These are phyloP conservation scores for Etia nguti DNA, from an alignment of 2,113 vertebrate genomes.

Conservation along the genomic window DNA sequence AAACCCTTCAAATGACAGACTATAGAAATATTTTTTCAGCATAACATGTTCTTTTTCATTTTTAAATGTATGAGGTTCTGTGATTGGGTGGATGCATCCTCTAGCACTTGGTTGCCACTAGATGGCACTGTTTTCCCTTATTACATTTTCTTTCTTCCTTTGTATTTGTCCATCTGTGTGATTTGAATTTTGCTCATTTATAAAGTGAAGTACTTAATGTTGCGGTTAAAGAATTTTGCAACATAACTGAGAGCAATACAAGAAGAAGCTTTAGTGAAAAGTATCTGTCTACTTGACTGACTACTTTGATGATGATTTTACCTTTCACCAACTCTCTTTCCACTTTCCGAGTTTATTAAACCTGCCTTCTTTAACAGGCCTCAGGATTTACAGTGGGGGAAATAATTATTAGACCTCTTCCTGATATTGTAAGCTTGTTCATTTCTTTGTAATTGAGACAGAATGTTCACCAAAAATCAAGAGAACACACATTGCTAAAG, in stretches of 20 bases:
- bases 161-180: not conserved
- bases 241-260: not conserved
- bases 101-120: not conserved
- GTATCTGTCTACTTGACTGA: not conserved
- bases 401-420: not conserved
- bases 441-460: not conserved
- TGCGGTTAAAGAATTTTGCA: rapidly evolving
- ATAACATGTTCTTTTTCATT: not conserved
- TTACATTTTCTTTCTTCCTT: not conserved
- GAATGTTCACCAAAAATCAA: not conserved
- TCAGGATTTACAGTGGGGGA: not conserved
- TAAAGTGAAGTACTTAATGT: not conserved
- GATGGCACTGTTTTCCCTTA: not conserved
- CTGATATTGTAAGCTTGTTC: not conserved
- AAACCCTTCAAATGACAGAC: not conserved
- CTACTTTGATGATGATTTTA: not conserved
- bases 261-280: not conserved
- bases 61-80: not conserved
- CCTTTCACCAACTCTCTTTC: not conserved
- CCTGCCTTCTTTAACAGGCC: not conserved
- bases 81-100: not conserved
- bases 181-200: not conserved
- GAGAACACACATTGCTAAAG: not conserved
- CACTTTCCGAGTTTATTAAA: not conserved
- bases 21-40: not conserved